Evolutionary conservation across 2,113 vertebrate species (phyloP).

Genomic region (Murina feae): DNA sequence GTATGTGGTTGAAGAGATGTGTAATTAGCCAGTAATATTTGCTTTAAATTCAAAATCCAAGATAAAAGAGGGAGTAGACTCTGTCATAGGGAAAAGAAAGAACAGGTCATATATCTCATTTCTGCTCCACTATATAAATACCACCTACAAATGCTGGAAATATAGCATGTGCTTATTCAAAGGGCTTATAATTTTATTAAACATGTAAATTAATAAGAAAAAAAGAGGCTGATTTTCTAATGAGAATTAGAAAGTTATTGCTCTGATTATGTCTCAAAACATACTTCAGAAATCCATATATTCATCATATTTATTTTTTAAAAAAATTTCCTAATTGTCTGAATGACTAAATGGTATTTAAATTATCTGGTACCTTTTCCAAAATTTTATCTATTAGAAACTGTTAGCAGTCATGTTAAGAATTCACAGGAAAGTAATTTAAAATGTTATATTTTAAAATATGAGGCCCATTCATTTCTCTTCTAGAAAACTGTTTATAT

Average conservation of each 20-base stretch:
- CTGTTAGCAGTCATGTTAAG: conserved; percentile 31
- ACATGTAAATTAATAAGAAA: neutral
- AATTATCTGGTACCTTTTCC: conserved; percentile 45
- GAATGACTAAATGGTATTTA: conserved; percentile 55
- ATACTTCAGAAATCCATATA: conserved; percentile 66
- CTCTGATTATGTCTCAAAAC: neutral
- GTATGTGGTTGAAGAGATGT: neutral
- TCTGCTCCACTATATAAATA: neutral
- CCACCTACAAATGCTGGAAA: neutral
- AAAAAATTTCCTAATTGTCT: conserved; percentile 16
- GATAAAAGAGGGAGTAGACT: neutral
- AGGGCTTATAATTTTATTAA: neutral
- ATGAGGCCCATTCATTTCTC: neutral
- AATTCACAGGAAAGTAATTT: conserved; percentile 50
- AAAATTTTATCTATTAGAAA: conserved; percentile 35
- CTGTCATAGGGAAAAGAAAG: neutral
- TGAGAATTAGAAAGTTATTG: neutral
- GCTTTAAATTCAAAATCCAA: neutral
- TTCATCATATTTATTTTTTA: conserved; percentile 74
- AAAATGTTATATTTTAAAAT: conserved; percentile 60
- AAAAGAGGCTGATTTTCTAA: neutral
- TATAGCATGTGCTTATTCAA: neutral
- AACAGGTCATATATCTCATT: neutral
- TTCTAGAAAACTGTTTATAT: neutral
- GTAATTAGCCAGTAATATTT: neutral